Evolutionary conservation across 2,797 vertebrate species (phyloP), one percentile per base, ranked within the genome.

Genomic region (Oreonectes daqikongensis): DNA sequence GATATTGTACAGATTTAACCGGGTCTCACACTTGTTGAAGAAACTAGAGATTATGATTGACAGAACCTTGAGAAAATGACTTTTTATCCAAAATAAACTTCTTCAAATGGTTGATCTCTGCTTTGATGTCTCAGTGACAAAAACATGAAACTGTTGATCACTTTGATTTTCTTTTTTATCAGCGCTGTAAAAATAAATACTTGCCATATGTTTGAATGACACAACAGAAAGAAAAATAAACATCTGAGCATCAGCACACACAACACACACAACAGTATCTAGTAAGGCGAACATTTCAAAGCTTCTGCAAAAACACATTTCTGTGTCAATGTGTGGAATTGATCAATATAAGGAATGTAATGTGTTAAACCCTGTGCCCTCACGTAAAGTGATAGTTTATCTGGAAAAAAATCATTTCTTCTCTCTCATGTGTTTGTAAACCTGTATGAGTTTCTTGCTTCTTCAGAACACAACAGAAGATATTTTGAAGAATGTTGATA

Each of bases 1-100:
- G 52, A 84, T 83, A 81, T 28, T 77, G 77, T 80, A 83, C 79
- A 81, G 68, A 77, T 35, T 50, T 40, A 59, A 78, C 9, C 65
- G 74, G 72, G 72, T 82, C 63, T 66, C 73, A 70, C 40, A 44
- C 17, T n/a, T 44, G 53, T 57, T 28, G 12, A 57, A 26, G 53
- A 57, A 53, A 57, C 11, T 52, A 22, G 50, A 48, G 2, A 48
- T 48, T n/a, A 28, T 73, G 8, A 32, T 6, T 64, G 30, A 84
- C 71, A 85, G 85, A 88, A 66, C 65, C 80, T 81, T 83, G 69
- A 84, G 30, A 76, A 81, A 84, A 82, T 80, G 20, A 78, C 69
- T 87, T 84, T 82, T 90, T 88, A 88, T 88, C 90, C 78, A 86
- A 11, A 93, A 93, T 94, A 93, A 90, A 94, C 87, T 80, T 89